These are phyloP conservation scores for Daphoenositta chrysoptera DNA, from an alignment of 2,113 vertebrate species.

Conservation along the genomic window DNA sequence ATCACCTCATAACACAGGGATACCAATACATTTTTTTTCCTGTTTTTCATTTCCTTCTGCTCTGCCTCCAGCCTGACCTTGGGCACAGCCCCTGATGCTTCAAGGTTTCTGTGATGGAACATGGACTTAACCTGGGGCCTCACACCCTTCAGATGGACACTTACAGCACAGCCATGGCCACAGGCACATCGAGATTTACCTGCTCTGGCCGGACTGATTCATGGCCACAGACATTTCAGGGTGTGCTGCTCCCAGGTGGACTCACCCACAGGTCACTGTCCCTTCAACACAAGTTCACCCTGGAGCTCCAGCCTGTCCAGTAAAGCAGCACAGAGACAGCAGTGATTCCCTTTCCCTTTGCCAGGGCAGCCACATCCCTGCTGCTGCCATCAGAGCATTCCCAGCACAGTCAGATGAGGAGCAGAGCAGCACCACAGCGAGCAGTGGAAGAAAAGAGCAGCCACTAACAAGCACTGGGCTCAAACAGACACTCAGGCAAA, in stretches of 20 bases:
- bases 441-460: not conserved
- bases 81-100: not conserved
- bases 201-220: not conserved
- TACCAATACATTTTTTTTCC: not conserved
- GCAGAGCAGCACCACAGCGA: not conserved
- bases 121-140: not conserved
- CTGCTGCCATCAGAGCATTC: not conserved
- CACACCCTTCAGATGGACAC: not conserved
- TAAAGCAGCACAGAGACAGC: not conserved
- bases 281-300: accelerated
- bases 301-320: not conserved
- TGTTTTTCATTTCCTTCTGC: not conserved
- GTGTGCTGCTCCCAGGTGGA: not conserved
- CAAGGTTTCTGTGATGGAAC: not conserved
- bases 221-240: not conserved
- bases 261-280: not conserved
- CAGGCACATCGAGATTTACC: accelerated
- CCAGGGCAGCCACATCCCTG: not conserved
- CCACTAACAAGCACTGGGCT: not conserved
- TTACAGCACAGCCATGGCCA: not conserved
- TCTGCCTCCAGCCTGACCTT: not conserved
- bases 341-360: not conserved
- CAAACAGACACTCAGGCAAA: not conserved
- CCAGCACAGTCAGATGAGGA: not conserved
- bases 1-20: not conserved